phyloP scores from a whole-genome alignment of 2,113 vertebrate species.

The Cyprinodon variegatus region DNA sequence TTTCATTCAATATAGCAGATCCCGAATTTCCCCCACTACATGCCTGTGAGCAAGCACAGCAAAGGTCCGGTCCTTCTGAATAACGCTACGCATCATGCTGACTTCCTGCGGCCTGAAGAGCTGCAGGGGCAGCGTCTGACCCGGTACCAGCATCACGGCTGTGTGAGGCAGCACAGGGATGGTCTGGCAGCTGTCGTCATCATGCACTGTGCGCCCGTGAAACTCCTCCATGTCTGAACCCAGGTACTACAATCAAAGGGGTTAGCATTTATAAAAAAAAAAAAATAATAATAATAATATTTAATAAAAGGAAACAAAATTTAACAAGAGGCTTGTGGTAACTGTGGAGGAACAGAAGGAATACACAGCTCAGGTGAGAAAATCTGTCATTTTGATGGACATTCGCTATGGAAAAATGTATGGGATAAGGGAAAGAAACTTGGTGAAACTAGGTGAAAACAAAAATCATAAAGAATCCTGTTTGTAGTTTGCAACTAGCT shows the following conservation, averaged over 20 bases:
- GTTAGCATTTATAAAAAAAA: slow-evolving; percentile 1
- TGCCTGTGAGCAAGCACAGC: slow-evolving; percentile 97
- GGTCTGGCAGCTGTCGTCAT: slow-evolving; percentile 93
- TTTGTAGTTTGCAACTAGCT: too few relatives aligned
- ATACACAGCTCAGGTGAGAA: too few relatives aligned
- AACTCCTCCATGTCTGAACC: slow-evolving; percentile 98
- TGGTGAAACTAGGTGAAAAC: too few relatives aligned
- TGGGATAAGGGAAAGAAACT: too few relatives aligned
- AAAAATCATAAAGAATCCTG: too few relatives aligned
- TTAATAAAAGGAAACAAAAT: too few relatives aligned
- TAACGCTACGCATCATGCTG: slow-evolving; percentile 95
- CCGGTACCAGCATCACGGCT: slow-evolving; percentile 91
- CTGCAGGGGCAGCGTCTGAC: slow-evolving; percentile 94
- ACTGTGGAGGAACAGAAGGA: too few relatives aligned
- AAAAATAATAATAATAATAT: neutral
- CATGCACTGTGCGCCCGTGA: slow-evolving; percentile 92
- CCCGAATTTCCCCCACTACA: slow-evolving; percentile 57
- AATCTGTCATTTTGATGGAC: too few relatives aligned
- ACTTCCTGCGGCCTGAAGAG: slow-evolving; percentile 95
- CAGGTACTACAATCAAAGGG: slow-evolving; percentile 84
- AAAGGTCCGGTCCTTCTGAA: slow-evolving; percentile 95
- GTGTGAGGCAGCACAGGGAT: slow-evolving; percentile 92
- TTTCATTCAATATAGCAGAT: neutral
- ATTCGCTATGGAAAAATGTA: too few relatives aligned
- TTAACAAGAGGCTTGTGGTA: too few relatives aligned